phyloP scores from a whole-genome alignment of 1,140 invertebrate species.

The Apolygus lucorum region DNA sequence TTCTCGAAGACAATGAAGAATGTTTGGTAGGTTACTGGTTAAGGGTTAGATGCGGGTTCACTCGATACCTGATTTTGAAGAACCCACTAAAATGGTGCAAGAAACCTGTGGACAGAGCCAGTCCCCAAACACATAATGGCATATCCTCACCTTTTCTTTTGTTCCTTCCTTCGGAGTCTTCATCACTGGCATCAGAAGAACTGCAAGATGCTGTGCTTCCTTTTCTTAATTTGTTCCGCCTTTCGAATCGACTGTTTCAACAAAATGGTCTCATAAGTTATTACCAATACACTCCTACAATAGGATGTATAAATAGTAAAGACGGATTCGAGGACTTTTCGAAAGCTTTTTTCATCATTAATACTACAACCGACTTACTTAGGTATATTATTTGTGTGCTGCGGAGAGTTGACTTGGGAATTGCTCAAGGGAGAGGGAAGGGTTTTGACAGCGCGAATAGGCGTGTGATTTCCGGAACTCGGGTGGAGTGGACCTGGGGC shows the following conservation, averaged over 20 bases:
- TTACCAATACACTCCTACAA: too few species aligned
- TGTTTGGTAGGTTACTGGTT: too few species aligned
- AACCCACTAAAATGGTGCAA: too few species aligned
- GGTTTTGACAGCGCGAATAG: slow-evolving; percentile 40
- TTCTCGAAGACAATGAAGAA: too few species aligned
- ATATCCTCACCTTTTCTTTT: slow-evolving; percentile 51
- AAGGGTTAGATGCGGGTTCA: too few species aligned
- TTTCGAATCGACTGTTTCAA: slow-evolving; percentile 36
- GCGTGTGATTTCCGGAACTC: slow-evolving; percentile 24
- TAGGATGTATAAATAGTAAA: too few species aligned
- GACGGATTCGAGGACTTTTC: too few species aligned
- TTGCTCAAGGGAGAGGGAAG: slow-evolving; percentile 46
- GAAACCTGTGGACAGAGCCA: too few species aligned
- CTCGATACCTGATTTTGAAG: too few species aligned
- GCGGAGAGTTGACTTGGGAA: slow-evolving; percentile 25
- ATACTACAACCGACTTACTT: too few species aligned
- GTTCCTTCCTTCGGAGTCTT: slow-evolving; percentile 73
- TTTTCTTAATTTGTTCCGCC: slow-evolving; percentile 62
- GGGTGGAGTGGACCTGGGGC: slow-evolving; percentile 46
- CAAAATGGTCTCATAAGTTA: background rate
- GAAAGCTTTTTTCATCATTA: too few species aligned
- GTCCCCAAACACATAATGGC: background rate
- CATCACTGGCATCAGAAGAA: slow-evolving; percentile 82
- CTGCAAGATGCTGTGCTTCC: slow-evolving; percentile 76
- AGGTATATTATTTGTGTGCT: background rate